Percentiles rank a stretch among this genome's conserved stretches.
These are phyloP conservation scores for Acromyrmex charruanus DNA, from an alignment of 1,140 invertebrate species.

Conservation along the genomic window DNA sequence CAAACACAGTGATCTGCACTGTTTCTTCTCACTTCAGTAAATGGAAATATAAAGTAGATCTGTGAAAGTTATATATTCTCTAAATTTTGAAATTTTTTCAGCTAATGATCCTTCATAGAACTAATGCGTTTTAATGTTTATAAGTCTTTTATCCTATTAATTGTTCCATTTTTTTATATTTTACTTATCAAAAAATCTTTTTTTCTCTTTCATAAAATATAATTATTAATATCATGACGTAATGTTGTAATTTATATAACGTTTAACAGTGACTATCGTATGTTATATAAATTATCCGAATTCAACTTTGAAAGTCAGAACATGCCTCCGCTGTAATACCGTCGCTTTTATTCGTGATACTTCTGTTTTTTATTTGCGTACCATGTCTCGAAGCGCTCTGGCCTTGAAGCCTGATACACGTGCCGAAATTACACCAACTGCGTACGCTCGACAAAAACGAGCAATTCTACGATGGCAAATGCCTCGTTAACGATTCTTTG, in stretches of 20 bases:
- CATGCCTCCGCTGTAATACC: constrained; percentile 7
- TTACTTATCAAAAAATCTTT: background rate
- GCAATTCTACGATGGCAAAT: constrained; percentile 15
- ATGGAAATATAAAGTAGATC: background rate
- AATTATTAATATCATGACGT: background rate
- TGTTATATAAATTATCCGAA: background rate
- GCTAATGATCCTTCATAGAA: background rate
- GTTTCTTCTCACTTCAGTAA: background rate
- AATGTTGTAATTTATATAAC: too few relatives aligned
- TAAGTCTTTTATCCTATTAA: background rate
- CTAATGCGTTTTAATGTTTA: background rate
- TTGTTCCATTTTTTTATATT: background rate
- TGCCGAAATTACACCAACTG: constrained; percentile 64
- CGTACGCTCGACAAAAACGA: constrained; percentile 46
- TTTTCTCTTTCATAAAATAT: background rate
- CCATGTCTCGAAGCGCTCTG: constrained; percentile 40
- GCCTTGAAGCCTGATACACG: constrained; percentile 69
- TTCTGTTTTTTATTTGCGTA: constrained; percentile 68
- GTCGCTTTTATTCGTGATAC: constrained; percentile 9
- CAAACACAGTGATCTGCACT: background rate
- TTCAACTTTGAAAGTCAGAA: constrained; percentile 3
- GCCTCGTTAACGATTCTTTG: background rate
- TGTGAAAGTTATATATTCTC: background rate
- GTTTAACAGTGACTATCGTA: too few relatives aligned
- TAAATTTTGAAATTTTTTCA: background rate